phyloP scores from a whole-genome alignment of 2,113 vertebrate species.

The Ictalurus furcatus region DNA sequence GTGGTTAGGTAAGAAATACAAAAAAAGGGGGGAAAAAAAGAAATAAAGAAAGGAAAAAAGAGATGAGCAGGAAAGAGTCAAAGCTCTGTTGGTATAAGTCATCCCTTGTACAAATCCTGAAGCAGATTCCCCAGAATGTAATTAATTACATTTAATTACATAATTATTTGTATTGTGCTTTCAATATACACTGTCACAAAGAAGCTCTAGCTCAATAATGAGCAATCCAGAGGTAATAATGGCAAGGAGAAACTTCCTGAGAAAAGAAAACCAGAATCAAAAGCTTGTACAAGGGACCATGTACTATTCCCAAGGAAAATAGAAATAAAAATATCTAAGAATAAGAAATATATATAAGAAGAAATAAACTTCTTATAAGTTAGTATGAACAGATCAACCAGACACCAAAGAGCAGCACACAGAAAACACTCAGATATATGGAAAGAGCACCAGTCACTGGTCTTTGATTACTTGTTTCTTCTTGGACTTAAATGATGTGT shows the following conservation, averaged over 20 bases:
- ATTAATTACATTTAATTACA: not conserved
- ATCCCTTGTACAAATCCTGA: not conserved
- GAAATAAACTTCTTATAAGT: not conserved
- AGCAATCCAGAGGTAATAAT: not conserved
- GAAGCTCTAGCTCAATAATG: not conserved
- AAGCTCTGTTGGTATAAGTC: not conserved
- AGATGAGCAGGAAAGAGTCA: not conserved
- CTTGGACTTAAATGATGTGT: constrained; percentile 90
- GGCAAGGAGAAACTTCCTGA: not conserved
- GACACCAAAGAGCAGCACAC: constrained; percentile 2
- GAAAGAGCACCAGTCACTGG: not conserved
- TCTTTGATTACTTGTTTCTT: constrained; percentile 83
- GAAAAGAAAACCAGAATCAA: not conserved
- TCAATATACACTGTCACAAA: not conserved
- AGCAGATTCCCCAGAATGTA: not conserved
- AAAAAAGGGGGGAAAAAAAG: not conserved
- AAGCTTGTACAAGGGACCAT: not conserved
- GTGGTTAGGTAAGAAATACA: not conserved
- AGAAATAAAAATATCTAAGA: not conserved
- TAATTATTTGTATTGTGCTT: not conserved
- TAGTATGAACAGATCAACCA: not conserved
- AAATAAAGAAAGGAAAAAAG: not conserved
- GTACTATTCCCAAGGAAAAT: not conserved
- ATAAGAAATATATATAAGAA: not conserved
- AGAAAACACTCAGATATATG: not conserved